These are phyloP conservation scores for Nephrotoma appendiculata DNA, from an alignment of 2,888 invertebrate genomes.

Conservation along the genomic window DNA sequence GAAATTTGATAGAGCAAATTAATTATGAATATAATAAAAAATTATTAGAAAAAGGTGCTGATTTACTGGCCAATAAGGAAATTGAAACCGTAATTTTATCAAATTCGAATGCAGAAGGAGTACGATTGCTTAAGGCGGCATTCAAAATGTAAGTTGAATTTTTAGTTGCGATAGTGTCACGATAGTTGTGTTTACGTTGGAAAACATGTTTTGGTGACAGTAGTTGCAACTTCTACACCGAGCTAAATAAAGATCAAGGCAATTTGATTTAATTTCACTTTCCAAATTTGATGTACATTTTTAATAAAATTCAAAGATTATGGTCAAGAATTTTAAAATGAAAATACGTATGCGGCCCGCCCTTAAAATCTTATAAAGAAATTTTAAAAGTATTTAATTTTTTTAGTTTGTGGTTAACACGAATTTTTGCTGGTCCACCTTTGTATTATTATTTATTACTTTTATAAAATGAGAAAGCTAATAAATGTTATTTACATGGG, in stretches of 20 bases:
- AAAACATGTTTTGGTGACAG: not conserved
- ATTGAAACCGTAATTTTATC: slow-evolving; percentile 37
- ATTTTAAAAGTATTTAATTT: too few relatives aligned
- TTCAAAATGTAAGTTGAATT: slow-evolving; percentile 34
- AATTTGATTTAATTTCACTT: not conserved
- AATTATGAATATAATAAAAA: slow-evolving; percentile 3
- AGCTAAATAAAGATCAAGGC: not conserved
- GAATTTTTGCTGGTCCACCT: too few relatives aligned
- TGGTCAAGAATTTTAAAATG: too few relatives aligned
- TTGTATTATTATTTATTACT: too few relatives aligned
- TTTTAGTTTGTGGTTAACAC: too few relatives aligned
- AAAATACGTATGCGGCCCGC: too few relatives aligned
- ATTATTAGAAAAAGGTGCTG: slow-evolving; percentile 10
- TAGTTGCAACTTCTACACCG: not conserved
- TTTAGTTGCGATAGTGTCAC: not conserved
- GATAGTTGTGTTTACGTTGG: not conserved
- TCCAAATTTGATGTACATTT: not conserved
- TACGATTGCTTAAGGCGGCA: slow-evolving; percentile 33
- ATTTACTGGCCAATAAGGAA: slow-evolving; percentile 21
- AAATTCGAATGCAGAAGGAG: slow-evolving; percentile 32
- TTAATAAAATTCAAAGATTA: too few relatives aligned
- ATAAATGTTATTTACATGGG: too few relatives aligned
- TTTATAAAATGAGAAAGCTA: too few relatives aligned
- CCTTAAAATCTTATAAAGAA: too few relatives aligned
- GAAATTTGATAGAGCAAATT: not conserved